Evolutionary conservation across 1,140 invertebrate genomes (phyloP).

Genomic region (Cotesia vestalis): DNA sequence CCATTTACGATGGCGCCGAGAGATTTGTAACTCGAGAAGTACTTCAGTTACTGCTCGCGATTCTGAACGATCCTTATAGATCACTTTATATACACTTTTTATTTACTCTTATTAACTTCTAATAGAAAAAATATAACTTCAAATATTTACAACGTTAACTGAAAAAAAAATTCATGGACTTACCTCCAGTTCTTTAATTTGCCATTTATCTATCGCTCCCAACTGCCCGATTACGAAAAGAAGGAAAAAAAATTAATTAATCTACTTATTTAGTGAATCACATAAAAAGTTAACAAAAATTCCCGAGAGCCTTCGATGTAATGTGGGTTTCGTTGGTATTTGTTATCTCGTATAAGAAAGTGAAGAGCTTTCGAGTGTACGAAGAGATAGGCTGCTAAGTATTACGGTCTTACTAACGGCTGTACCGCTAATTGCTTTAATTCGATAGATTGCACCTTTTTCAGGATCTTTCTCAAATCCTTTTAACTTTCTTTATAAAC

Average conservation of each 20-base stretch:
- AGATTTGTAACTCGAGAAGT: conserved; percentile 53
- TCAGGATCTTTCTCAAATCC: conserved; percentile 41
- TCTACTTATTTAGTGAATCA: no score
- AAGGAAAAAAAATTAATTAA: no score
- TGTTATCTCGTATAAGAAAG: conserved; percentile 43
- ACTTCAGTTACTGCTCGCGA: conserved; percentile 34
- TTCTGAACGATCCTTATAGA: conserved; percentile 22
- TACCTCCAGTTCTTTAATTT: no score
- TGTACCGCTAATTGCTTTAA: conserved; percentile 60
- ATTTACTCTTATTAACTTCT: conserved; percentile 12
- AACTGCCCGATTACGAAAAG: no score
- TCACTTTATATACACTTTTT: conserved; percentile 17
- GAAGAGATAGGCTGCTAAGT: conserved; percentile 51
- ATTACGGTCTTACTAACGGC: conserved; percentile 45
- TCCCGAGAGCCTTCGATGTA: not conserved
- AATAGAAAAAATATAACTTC: not conserved
- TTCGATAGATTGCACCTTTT: conserved; percentile 53
- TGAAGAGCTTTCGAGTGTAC: conserved; percentile 57
- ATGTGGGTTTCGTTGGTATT: not conserved
- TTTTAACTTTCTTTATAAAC: conserved; percentile 40
- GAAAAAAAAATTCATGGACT: no score
- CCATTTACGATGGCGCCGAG: conserved; percentile 50
- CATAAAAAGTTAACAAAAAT: no score
- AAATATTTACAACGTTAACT: not conserved
- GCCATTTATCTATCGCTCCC: no score